Evolutionary conservation across 2,888 invertebrate genomes (phyloP), one percentile per base, ranked within the genome.

Genomic region (Pristionchus fissidentatus): DNA sequence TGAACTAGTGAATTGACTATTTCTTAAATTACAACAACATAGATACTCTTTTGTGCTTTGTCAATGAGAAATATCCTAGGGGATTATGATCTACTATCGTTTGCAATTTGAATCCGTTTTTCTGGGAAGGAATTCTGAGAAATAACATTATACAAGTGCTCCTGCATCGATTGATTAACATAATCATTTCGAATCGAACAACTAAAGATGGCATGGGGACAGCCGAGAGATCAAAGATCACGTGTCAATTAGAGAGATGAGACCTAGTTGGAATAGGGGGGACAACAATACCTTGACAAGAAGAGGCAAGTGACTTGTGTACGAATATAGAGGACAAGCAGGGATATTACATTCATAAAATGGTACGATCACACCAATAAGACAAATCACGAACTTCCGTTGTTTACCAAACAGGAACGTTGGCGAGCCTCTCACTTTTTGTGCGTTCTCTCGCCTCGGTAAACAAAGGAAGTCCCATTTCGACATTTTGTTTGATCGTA

Each of bases 221-320:
- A 41, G 70, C 70, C 70, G 32, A 70, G 70, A 70, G 70, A 70
- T 70, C 70, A 70, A 70, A 43, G 70, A 70, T 41, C 41, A 70
- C 70, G 35, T 70, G 70, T 70, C 70, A 70, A 41, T 22, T 22
- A 35, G 70, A 8, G 70, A 22, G 41, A 22, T 70, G 70, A 70
- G 70, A 70, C 70, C 43, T 70, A 70, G 66, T 66, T 66, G 70
- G n/a, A 70, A n/a, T 70, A 10, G 60, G 29, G n/a, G 70, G 70
- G n/a, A n/a, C n/a, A 70, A 70, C 43, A n/a, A 15, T 38, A 70
- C 70, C 41, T 13, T 70, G 41, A 22, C n/a, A 66, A 22, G n/a
- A 19, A 41, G n/a, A 60, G 70, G 70, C 70, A 70, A 70, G 70
- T 70, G 41, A 41, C 41, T 70, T 66, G 22, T 43, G 70, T 41